Base-by-base conservation (phyloP, 1,140 invertebrate genomes). In the Tetramorium simillimum region DNA sequence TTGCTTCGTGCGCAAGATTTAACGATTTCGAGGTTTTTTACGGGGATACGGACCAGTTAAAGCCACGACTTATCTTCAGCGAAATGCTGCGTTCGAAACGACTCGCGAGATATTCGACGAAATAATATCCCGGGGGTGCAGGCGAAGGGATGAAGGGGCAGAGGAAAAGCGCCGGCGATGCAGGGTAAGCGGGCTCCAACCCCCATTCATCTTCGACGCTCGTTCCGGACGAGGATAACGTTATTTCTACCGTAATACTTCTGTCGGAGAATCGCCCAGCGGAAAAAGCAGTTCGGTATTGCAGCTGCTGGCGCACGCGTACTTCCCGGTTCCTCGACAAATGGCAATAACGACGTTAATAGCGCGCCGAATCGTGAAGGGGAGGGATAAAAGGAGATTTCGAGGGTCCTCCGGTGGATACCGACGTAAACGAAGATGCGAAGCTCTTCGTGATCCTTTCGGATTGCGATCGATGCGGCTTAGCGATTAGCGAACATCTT, bases 121-220 rank as follows among this genome's bases (percentile, higher is more conserved):
- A 82, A 73, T 73, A 69, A 82, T 63, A 69, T 72, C 77, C 72
- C 33, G 51, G 28, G 6, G 28, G 58, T 51, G 43, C 28, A 12
- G 49, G 28, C 12, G 28, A 37, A n/a, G 14, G 65, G 65, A 43
- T n/a, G 60, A 33, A 69, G 40, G 63, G 37, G 10, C 63, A 14
- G 63, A 40, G 69, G 56, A 53, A 53, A 77, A 86, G 70, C 70
- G 78, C 33, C 69, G 40, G 69, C 69, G 69, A 84, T 82, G 80
- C 80, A 60, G 70, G 72, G 80, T 76, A 75, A 76, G 81, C 81
- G 81, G 24, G 56, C 75, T 85, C 12, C 40, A 85, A 77, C 75
- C 62, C 84, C 75, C 72, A 80, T 85, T 85, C 84, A 78, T 85
- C 84, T 85, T 85, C 75, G 46, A 65, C 51, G 84, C 84, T 78